These are phyloP conservation scores for Eleutherodactylus coqui DNA, from an alignment of 2,797 vertebrate genomes.

Conservation along the genomic window DNA sequence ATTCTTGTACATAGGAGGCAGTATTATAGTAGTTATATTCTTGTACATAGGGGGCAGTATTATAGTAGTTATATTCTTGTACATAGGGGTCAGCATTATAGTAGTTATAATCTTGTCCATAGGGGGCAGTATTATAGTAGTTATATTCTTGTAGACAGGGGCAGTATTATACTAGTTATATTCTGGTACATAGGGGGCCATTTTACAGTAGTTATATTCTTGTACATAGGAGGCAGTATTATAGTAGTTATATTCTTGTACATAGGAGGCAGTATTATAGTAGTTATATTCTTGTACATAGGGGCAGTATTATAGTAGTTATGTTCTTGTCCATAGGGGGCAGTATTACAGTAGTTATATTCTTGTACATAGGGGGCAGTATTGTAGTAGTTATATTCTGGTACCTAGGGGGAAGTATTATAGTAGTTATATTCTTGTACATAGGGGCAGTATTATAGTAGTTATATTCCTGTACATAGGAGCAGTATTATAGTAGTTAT, in stretches of 20 bases:
- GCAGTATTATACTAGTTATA: neutral
- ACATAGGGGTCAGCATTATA: neutral
- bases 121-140: neutral
- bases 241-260: constrained; percentile 6
- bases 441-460: too few species aligned
- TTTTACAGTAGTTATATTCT: neutral
- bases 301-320: too few species aligned
- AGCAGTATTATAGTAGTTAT: too few species aligned
- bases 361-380: too few species aligned
- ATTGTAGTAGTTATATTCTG: too few species aligned
- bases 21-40: neutral
- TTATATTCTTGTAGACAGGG: too few species aligned
- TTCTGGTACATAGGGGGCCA: neutral
- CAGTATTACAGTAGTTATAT: too few species aligned
- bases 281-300: neutral
- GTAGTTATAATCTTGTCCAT: neutral
- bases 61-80: too few species aligned
- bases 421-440: too few species aligned
- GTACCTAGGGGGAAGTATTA: too few species aligned
- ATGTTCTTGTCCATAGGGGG: too few species aligned
- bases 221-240: neutral
- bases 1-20: neutral
- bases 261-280: neutral
- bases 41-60: neutral
- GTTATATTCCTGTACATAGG: too few species aligned